A percentile compares a stretch with the other conserved stretches of the same genome.
Evolutionary conservation across 2,888 invertebrate genomes (phyloP).

Genomic region (Synergus itoensis): DNA sequence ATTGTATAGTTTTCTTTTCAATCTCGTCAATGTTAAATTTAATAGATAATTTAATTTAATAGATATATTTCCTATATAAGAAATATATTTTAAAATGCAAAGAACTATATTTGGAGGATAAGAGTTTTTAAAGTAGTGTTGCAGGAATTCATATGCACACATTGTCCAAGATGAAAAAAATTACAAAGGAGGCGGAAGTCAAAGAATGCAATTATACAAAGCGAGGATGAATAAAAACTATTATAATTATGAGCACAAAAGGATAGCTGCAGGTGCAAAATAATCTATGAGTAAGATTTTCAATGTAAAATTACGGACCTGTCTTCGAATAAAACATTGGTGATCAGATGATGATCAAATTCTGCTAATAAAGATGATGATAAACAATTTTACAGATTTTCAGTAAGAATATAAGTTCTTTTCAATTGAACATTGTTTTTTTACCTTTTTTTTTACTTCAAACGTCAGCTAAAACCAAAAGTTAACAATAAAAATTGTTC

Average conservation of each 20-base stretch:
- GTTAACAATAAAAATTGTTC: too few relatives aligned
- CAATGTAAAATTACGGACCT: conserved; percentile 16
- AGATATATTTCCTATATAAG: too few relatives aligned
- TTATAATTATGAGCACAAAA: neutral
- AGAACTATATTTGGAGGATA: neutral
- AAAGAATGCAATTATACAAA: neutral
- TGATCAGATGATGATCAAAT: neutral
- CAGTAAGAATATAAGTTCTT: too few relatives aligned
- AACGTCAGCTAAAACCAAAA: too few relatives aligned
- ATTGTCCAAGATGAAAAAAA: neutral
- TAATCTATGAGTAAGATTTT: neutral
- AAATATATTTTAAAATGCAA: neutral
- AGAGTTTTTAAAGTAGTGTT: neutral
- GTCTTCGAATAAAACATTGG: neutral
- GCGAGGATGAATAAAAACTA: conserved; percentile 10
- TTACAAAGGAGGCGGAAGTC: neutral
- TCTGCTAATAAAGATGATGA: neutral
- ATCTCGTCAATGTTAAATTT: too few relatives aligned
- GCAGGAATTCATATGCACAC: neutral
- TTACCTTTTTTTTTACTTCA: too few relatives aligned
- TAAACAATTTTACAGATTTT: neutral
- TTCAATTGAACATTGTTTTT: too few relatives aligned
- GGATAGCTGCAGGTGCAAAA: neutral
- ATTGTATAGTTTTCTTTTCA: too few relatives aligned
- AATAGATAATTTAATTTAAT: too few relatives aligned